A percentile compares a stretch with the other conserved stretches of the same genome.
Evolutionary conservation across 2,888 invertebrate species (phyloP).

Genomic region (Chrysotoxum bicinctum): DNA sequence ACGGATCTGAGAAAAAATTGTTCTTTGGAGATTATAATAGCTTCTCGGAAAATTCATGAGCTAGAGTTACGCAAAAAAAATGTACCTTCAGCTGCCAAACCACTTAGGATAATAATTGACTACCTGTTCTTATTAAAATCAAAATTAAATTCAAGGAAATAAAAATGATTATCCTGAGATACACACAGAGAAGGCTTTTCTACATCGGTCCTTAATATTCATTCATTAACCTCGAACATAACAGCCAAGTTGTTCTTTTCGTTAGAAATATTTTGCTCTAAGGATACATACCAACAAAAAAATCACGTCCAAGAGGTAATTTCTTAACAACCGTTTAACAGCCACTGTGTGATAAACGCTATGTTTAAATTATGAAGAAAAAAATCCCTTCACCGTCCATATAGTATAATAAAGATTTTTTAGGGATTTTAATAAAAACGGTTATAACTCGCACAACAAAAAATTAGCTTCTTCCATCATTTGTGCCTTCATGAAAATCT

Average conservation of each 20-base stretch:
- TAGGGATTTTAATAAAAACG: constrained; percentile 40
- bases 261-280: background rate
- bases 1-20: no score
- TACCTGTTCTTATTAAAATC: background rate
- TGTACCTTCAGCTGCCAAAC: background rate
- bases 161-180: background rate
- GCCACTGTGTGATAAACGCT: constrained; percentile 33
- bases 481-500: constrained; percentile 40
- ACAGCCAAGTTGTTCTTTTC: background rate
- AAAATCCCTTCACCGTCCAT: constrained; percentile 52
- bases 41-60: no score
- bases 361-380: background rate
- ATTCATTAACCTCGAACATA: background rate
- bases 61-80: no score
- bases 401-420: constrained; percentile 43
- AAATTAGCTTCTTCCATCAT: constrained; percentile 26
- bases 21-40: no score
- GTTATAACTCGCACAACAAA: constrained; percentile 18
- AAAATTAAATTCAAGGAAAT: background rate
- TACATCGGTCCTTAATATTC: background rate
- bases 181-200: background rate
- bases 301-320: constrained; percentile 57
- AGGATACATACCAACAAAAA: background rate
- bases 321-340: constrained; percentile 65
- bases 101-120: background rate